Evolutionary conservation across 1,140 invertebrate species (phyloP).

Genomic region (Drosophila tristis): DNA sequence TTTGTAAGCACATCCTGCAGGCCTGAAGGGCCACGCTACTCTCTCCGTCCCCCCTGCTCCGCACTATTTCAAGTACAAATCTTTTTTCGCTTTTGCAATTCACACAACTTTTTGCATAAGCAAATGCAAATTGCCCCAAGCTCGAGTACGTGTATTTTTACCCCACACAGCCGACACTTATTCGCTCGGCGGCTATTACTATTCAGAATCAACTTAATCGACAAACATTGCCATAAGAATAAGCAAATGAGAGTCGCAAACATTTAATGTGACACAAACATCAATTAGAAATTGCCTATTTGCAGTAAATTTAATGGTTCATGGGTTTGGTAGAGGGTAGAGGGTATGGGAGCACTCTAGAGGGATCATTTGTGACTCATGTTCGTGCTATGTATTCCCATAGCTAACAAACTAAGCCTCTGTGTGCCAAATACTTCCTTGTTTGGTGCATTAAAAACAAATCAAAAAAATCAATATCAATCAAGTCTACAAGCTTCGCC

Average conservation of each 20-base stretch:
- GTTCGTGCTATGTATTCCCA: background rate
- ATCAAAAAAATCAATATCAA: slow-evolving; percentile 48
- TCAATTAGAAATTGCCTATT: slow-evolving; percentile 41
- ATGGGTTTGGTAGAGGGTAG: background rate
- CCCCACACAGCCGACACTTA: slow-evolving; percentile 12
- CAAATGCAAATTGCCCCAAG: slow-evolving; percentile 30
- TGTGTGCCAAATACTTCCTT: slow-evolving; percentile 24
- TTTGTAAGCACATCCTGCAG: slow-evolving; percentile 5
- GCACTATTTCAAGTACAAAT: slow-evolving; percentile 51
- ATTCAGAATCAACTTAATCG: slow-evolving; percentile 33
- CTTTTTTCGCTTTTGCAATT: slow-evolving; percentile 45
- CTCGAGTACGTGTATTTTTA: background rate
- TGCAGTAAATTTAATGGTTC: slow-evolving; percentile 9
- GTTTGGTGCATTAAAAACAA: slow-evolving; percentile 53
- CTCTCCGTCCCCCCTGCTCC: background rate
- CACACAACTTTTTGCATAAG: slow-evolving; percentile 64
- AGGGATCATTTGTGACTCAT: background rate
- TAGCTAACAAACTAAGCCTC: background rate
- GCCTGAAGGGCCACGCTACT: background rate
- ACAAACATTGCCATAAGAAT: slow-evolving; percentile 39
- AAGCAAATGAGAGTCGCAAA: slow-evolving; percentile 33
- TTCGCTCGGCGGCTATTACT: slow-evolving; percentile 13
- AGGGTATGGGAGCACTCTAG: background rate
- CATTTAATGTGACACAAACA: slow-evolving; percentile 47
- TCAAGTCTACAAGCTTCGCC: background rate